phyloP scores from a whole-genome alignment of 2,113 vertebrate genomes.

The Mesitornis unicolor region DNA sequence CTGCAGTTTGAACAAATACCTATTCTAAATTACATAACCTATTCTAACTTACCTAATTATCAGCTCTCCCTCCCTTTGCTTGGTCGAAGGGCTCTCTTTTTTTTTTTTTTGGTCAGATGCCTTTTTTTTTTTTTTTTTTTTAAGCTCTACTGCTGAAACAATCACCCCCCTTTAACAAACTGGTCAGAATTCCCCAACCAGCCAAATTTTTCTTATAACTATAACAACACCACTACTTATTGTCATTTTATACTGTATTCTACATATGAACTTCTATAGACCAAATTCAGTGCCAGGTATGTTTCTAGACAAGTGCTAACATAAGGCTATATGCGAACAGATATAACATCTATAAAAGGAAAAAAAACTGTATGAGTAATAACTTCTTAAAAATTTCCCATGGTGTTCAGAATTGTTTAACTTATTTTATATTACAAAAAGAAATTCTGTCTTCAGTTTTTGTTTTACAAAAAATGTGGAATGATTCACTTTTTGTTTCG shows the following conservation, averaged over 20 bases:
- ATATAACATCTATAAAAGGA: neutral
- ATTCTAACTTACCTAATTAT: too few species aligned
- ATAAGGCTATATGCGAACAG: neutral
- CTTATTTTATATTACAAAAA: neutral
- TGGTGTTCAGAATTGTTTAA: neutral
- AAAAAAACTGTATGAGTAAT: neutral
- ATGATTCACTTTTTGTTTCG: neutral
- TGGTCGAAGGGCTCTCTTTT: too few species aligned
- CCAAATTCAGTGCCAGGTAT: neutral
- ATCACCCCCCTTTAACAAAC: too few species aligned
- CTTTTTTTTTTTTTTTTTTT: too few species aligned
- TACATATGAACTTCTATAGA: neutral
- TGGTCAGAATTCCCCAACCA: too few species aligned
- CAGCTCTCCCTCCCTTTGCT: too few species aligned
- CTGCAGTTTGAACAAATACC: too few species aligned
- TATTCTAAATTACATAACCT: too few species aligned
- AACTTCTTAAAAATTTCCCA: neutral
- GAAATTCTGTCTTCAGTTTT: neutral
- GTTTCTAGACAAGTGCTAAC: neutral
- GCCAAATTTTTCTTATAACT: too few species aligned
- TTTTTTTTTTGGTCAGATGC: too few species aligned
- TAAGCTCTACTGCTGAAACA: too few species aligned
- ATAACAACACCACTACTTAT: accelerated
- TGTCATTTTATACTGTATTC: neutral
- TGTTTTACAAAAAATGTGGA: neutral